These are phyloP conservation scores for Peromyscus nudipes DNA, from an alignment of 2,797 vertebrate species.

Conservation along the genomic window DNA sequence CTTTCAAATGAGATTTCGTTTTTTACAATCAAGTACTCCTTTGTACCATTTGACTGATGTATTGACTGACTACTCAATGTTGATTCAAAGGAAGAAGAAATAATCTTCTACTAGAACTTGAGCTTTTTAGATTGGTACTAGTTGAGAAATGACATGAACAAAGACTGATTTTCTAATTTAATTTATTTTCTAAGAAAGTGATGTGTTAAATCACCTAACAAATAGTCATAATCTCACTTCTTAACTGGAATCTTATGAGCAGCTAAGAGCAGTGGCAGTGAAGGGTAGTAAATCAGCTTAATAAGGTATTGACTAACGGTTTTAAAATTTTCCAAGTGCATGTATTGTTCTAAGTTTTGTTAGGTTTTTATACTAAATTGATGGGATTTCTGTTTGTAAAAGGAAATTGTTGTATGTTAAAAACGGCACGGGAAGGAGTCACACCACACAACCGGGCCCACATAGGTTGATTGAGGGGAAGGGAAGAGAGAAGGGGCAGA, in stretches of 20 bases:
- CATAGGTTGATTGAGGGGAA: too few relatives aligned
- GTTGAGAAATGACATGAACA: constrained; percentile 63
- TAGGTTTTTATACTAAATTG: constrained; percentile 71
- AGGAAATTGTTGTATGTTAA: not conserved
- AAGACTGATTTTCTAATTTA: constrained; percentile 69
- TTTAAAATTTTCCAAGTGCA: constrained; percentile 76
- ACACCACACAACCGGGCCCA: too few relatives aligned
- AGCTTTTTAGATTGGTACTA: constrained; percentile 42
- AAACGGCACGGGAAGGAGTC: too few relatives aligned
- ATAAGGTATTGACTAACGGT: constrained; percentile 77
- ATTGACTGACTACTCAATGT: constrained; percentile 14
- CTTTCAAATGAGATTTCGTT: constrained; percentile 43
- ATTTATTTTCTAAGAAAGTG: constrained; percentile 66
- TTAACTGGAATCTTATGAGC: constrained; percentile 48
- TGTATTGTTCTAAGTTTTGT: constrained; percentile 74
- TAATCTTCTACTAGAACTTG: constrained; percentile 48
- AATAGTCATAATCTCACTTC: constrained; percentile 61
- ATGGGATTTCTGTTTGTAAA: constrained; percentile 67
- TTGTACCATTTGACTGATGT: constrained; percentile 43
- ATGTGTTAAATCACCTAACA: constrained; percentile 39
- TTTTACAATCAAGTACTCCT: constrained; percentile 35
- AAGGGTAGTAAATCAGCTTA: constrained; percentile 78
- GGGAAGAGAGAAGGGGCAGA: too few relatives aligned
- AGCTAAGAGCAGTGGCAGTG: constrained; percentile 61
- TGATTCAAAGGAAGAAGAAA: not conserved